A percentile compares a stretch with the other conserved stretches of the same genome.
phyloP scores from a whole-genome alignment of 53 echinoderm and acorn worm species.

The Hippasteria phrygiana region DNA sequence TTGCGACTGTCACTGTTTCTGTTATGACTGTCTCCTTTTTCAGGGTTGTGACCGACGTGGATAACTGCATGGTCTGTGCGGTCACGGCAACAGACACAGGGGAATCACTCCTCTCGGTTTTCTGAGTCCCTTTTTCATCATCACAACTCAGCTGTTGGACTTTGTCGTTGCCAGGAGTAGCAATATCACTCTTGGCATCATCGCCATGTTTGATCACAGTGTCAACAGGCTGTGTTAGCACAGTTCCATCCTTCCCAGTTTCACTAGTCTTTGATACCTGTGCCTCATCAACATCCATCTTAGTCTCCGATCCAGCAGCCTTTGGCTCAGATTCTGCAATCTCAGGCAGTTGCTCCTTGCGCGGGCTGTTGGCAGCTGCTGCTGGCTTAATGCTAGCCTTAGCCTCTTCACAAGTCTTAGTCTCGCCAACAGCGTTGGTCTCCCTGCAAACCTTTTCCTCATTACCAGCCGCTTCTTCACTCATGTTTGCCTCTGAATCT shows the following conservation, averaged over 20 bases:
- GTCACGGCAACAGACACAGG: background rate
- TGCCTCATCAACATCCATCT: constrained; percentile 30
- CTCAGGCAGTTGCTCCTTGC: background rate
- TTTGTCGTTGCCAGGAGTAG: background rate
- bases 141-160: background rate
- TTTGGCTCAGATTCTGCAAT: constrained; percentile 9
- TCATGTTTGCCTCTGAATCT: background rate
- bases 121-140: background rate
- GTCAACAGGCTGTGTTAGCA: background rate
- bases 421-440: background rate
- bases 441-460: background rate
- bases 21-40: constrained; percentile 16
- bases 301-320: background rate
- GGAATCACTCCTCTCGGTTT: background rate
- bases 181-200: background rate
- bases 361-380: background rate
- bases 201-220: background rate
- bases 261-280: constrained; percentile 26
- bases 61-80: constrained; percentile 19
- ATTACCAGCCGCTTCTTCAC: background rate
- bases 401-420: background rate
- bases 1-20: constrained; percentile 32
- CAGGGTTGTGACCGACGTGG: constrained; percentile 41
- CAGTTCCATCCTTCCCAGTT: constrained; percentile 9
- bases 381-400: background rate